phyloP scores from a whole-genome alignment of 1,140 invertebrate genomes.

The Ceratina japonica region DNA sequence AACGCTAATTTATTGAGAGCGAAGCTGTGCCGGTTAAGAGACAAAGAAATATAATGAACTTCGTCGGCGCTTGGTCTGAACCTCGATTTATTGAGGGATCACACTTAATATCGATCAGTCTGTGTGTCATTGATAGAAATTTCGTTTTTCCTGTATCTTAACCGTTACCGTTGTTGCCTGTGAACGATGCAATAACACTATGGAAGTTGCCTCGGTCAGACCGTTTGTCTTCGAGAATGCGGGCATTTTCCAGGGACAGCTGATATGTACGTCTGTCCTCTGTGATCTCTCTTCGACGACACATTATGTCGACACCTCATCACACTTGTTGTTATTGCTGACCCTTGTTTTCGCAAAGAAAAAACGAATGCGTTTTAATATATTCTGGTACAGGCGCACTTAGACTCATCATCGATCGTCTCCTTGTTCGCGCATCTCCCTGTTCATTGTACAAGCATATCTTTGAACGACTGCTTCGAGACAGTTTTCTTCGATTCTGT shows the following conservation, averaged over 20 bases:
- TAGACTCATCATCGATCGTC: neutral
- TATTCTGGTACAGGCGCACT: neutral
- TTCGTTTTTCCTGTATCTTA: slow-evolving; percentile 40
- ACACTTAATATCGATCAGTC: neutral
- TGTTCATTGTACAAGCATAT: neutral
- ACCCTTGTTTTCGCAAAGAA: neutral
- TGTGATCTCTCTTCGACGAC: neutral
- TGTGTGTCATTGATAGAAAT: neutral
- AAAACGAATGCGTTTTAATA: neutral
- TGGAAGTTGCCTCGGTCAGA: neutral
- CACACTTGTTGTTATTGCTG: neutral
- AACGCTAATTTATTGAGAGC: neutral
- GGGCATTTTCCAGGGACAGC: slow-evolving; percentile 59
- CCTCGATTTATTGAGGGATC: neutral
- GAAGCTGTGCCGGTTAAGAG: slow-evolving; percentile 50
- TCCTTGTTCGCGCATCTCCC: neutral
- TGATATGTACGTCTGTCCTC: slow-evolving; percentile 23
- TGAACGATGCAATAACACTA: slow-evolving; percentile 3
- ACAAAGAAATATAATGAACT: slow-evolving; percentile 28
- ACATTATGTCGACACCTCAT: too few species aligned
- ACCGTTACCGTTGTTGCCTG: slow-evolving; percentile 26
- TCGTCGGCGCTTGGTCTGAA: neutral
- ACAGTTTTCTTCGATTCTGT: too few species aligned
- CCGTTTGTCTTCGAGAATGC: neutral
- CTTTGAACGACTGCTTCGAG: too few species aligned